Evolutionary conservation across 2,797 vertebrate species (phyloP).

Genomic region (Tauraco hartlaubi): DNA sequence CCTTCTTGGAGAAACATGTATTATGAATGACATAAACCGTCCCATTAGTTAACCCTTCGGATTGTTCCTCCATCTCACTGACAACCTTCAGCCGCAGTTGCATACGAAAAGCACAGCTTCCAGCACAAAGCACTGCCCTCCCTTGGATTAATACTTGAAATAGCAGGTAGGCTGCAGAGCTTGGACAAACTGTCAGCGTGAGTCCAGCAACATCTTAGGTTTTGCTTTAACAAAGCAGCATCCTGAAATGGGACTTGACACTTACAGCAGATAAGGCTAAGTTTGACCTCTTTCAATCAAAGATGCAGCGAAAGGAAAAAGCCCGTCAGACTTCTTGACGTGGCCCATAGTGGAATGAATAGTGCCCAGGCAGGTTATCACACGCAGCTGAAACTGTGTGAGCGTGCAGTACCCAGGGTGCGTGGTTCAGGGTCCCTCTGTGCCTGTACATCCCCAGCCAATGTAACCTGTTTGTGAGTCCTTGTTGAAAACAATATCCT

Average conservation of each 20-base stretch:
- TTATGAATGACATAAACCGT: conserved; percentile 39
- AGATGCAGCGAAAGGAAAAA: background rate
- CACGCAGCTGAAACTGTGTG: background rate
- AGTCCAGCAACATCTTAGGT: background rate
- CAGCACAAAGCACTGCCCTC: conserved; percentile 5
- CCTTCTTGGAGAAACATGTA: background rate
- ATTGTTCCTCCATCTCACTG: background rate
- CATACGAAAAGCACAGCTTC: conserved; percentile 13
- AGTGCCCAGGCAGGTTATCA: background rate
- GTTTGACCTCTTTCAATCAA: background rate
- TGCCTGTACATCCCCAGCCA: background rate
- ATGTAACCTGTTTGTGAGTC: background rate
- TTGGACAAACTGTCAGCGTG: background rate
- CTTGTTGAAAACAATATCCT: background rate
- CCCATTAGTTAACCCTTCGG: conserved; percentile 40
- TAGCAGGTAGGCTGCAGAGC: conserved; percentile 30
- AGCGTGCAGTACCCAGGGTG: accelerated
- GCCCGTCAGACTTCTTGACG: background rate
- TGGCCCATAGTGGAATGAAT: background rate
- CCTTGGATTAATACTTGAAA: conserved; percentile 26
- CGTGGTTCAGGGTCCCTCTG: background rate
- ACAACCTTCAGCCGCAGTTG: background rate
- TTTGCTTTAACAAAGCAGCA: background rate
- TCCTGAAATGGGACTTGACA: background rate
- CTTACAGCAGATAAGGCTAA: background rate